These are phyloP conservation scores for Triplophysa bombifrons DNA, from an alignment of 2,797 vertebrate genomes.

Conservation along the genomic window DNA sequence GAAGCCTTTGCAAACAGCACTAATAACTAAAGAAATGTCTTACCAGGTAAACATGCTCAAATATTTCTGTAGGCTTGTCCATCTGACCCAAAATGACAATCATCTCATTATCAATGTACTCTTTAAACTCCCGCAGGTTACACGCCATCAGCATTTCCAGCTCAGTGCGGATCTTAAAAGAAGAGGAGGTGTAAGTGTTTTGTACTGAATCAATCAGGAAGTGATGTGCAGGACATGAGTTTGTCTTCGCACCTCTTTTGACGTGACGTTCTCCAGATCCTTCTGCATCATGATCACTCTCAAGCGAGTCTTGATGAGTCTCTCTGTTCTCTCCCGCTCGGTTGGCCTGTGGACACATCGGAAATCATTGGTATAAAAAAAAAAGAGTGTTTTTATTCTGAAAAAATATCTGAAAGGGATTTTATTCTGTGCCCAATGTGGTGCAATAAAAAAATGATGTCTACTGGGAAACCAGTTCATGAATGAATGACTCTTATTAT, in stretches of 20 bases:
- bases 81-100: conserved; percentile 97
- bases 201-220: neutral
- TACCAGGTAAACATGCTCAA: conserved; percentile 96
- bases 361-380: neutral
- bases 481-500: no score
- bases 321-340: conserved; percentile 91
- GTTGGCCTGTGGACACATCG: conserved; percentile 80
- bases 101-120: conserved; percentile 99
- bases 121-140: conserved; percentile 95
- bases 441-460: neutral
- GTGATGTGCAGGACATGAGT: neutral
- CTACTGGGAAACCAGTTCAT: neutral
- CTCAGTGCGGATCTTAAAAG: conserved; percentile 89
- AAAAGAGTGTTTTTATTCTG: no score
- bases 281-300: conserved; percentile 99
- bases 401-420: neutral
- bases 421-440: neutral
- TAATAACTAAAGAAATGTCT: conserved; percentile 44
- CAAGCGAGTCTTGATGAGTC: conserved; percentile 91
- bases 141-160: conserved; percentile 99
- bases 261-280: conserved; percentile 96
- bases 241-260: conserved; percentile 86
- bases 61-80: conserved; percentile 98
- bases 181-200: neutral
- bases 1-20: no score